Evolutionary conservation across 1,140 invertebrate species (phyloP).

Genomic region (Caerostris darwini): DNA sequence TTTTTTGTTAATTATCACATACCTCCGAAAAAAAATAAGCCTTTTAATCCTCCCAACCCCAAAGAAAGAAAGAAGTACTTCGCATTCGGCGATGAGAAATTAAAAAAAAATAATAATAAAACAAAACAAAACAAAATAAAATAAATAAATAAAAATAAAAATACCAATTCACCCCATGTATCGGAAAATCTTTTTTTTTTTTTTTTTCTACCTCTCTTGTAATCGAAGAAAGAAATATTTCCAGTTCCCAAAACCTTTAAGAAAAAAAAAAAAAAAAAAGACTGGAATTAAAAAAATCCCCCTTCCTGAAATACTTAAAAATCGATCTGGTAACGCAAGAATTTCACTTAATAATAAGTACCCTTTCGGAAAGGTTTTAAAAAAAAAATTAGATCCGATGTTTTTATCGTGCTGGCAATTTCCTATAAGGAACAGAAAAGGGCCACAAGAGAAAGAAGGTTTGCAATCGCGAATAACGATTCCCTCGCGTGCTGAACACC

Average conservation of each 20-base stretch:
- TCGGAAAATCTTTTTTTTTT: too few species aligned
- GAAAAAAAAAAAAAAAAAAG: neutral
- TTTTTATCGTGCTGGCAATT: conserved; percentile 54
- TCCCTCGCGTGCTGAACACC: conserved; percentile 48
- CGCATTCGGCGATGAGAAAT: too few species aligned
- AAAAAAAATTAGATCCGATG: conserved; percentile 37
- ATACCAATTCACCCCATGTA: too few species aligned
- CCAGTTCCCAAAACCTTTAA: neutral
- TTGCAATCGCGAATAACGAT: conserved; percentile 49
- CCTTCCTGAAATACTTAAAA: conserved; percentile 12
- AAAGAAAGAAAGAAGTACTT: too few species aligned
- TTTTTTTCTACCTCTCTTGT: too few species aligned
- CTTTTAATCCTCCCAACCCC: too few species aligned
- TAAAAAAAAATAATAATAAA: too few species aligned
- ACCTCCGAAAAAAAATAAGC: too few species aligned
- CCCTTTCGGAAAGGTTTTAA: conserved; percentile 16
- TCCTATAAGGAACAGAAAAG: conserved; percentile 36
- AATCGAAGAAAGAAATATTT: too few species aligned
- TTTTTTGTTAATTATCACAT: too few species aligned
- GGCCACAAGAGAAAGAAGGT: neutral
- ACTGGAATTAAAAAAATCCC: neutral
- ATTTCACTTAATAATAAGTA: conserved; percentile 73
- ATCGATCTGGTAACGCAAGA: conserved; percentile 35
- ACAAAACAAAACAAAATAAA: too few species aligned
- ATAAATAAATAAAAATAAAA: too few species aligned